Conservation (phyloP, 2,888 invertebrate genomes). For the Drepana falcataria region DNA sequence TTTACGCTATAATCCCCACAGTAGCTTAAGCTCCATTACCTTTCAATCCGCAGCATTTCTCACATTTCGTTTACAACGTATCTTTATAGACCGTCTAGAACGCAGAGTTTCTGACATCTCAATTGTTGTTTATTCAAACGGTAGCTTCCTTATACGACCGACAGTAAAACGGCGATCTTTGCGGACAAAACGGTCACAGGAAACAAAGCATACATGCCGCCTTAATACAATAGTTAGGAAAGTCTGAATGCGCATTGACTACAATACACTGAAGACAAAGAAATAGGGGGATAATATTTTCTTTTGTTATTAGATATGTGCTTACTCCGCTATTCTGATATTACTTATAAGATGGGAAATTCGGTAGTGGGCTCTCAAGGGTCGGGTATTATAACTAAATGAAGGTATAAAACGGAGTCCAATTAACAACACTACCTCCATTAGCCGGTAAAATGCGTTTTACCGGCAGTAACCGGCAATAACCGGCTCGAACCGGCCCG, state of each 20-base stretch:
- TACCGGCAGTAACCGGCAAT: constrained; percentile 41
- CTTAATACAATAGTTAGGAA: neutral
- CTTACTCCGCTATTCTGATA: neutral
- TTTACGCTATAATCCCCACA: too few species aligned
- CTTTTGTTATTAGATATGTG: neutral
- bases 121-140: too few species aligned
- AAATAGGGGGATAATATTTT: neutral
- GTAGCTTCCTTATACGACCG: too few species aligned
- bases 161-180: neutral
- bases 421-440: constrained; percentile 57
- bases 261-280: neutral
- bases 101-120: too few species aligned
- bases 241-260: neutral
- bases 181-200: neutral
- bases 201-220: neutral
- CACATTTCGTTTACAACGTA: too few species aligned
- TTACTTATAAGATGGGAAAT: neutral
- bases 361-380: constrained; percentile 7
- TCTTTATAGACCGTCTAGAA: too few species aligned
- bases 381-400: constrained; percentile 20
- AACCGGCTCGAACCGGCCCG: constrained; percentile 45
- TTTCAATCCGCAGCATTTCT: too few species aligned
- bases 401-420: constrained; percentile 35
- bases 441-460: constrained; percentile 46
- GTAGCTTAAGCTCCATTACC: too few species aligned